phyloP scores from a whole-genome alignment of 2,113 vertebrate genomes.

The Nyctereutes procyonoides region DNA sequence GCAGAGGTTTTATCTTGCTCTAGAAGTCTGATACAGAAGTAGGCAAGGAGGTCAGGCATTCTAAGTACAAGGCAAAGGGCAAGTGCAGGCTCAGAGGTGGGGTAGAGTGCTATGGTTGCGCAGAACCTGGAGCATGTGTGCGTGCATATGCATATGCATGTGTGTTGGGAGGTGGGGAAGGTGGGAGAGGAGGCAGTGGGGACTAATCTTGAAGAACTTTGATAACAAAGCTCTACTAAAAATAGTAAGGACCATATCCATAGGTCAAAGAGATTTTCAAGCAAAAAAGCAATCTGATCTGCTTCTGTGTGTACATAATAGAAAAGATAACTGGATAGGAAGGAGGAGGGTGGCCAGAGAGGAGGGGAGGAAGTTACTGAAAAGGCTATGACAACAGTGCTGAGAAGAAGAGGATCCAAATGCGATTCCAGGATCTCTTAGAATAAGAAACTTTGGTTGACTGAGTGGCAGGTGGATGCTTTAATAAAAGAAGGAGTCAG shows the following conservation, averaged over 20 bases:
- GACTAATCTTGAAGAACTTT: background rate
- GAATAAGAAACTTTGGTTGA: background rate
- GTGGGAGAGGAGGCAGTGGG: background rate
- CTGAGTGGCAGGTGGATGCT: background rate
- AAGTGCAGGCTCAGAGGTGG: background rate
- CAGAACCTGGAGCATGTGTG: background rate
- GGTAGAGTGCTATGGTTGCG: no score
- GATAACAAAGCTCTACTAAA: background rate
- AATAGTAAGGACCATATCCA: background rate
- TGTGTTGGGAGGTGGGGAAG: background rate
- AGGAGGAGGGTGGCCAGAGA: background rate
- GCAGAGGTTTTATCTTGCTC: background rate
- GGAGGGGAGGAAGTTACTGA: background rate
- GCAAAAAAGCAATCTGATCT: background rate
- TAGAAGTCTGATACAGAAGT: accelerated
- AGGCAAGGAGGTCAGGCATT: background rate
- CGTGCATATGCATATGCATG: no score
- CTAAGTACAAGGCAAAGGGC: background rate
- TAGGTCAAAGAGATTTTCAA: background rate
- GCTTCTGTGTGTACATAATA: background rate
- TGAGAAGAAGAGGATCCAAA: background rate
- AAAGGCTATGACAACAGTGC: background rate
- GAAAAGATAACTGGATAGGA: background rate
- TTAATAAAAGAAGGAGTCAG: background rate
- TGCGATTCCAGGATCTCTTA: background rate